Percentiles rank a stretch among this genome's conserved stretches.
Evolutionary conservation across 2,113 vertebrate genomes (phyloP).

Genomic region (Eulemur macaco): DNA sequence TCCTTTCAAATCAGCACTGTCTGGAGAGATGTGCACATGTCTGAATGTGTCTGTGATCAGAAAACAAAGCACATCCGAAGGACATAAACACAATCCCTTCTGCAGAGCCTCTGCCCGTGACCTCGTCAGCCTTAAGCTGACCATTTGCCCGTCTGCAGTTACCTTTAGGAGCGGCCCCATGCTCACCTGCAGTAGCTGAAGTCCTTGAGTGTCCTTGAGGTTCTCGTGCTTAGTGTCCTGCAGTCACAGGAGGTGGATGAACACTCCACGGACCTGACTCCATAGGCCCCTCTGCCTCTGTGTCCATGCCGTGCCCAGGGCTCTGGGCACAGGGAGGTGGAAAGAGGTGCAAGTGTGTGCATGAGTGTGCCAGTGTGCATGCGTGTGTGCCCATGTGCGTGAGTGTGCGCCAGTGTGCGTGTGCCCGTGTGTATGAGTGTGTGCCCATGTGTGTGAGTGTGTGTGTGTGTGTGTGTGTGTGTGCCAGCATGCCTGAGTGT

Average conservation of each 20-base stretch:
- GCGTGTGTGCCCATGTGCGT: not conserved
- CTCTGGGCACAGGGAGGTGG: not conserved
- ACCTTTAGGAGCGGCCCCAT: too few relatives aligned
- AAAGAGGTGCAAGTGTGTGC: not conserved
- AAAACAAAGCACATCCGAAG: not conserved
- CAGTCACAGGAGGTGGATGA: not conserved
- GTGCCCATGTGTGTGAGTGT: too few relatives aligned
- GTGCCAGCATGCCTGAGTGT: not conserved
- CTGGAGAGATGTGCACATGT: not conserved
- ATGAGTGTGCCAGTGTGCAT: not conserved
- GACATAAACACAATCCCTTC: not conserved
- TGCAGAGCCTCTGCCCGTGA: rapidly evolving
- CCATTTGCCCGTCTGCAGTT: too few relatives aligned
- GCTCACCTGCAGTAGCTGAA: not conserved
- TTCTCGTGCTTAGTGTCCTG: not conserved
- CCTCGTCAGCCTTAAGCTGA: rapidly evolving
- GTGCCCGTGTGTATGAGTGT: not conserved
- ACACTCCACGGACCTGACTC: too few relatives aligned
- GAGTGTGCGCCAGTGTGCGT: too few relatives aligned
- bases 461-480: not conserved
- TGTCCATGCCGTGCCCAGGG: not conserved
- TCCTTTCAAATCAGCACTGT: not conserved
- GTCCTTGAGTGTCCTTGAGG: not conserved
- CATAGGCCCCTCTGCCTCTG: not conserved
- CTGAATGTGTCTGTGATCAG: not conserved